phyloP scores from a whole-genome alignment of 2,113 vertebrate genomes.

The Hippocampus comes region DNA sequence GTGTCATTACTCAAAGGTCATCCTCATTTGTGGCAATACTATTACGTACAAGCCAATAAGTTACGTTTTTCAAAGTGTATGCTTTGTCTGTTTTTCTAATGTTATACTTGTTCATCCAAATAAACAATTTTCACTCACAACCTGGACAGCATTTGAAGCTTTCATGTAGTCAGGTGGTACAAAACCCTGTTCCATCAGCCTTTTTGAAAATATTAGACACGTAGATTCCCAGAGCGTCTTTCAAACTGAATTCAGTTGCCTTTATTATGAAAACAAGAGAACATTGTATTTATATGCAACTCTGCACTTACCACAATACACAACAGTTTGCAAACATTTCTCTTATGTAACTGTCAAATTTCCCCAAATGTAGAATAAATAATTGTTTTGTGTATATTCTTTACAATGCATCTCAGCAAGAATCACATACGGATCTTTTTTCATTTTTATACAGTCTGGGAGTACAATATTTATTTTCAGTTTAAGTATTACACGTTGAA shows the following conservation, averaged over 20 bases:
- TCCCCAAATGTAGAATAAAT: slow-evolving; percentile 62
- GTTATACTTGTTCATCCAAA: not conserved
- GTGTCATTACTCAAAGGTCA: too few relatives aligned
- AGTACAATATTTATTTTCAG: slow-evolving; percentile 99
- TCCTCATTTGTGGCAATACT: too few relatives aligned
- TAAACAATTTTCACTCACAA: not conserved
- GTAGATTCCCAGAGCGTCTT: slow-evolving; percentile 20
- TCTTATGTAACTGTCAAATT: slow-evolving; percentile 45
- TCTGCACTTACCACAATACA: slow-evolving; percentile 45
- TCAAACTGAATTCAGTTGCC: slow-evolving; percentile 54
- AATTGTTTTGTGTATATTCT: slow-evolving; percentile 46
- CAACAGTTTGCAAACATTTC: slow-evolving; percentile 52
- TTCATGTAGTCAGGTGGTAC: not conserved
- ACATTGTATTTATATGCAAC: slow-evolving; percentile 64
- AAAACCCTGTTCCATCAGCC: slow-evolving; percentile 5
- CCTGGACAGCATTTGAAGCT: not conserved
- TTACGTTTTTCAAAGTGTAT: too few relatives aligned
- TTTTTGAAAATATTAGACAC: slow-evolving; percentile 19
- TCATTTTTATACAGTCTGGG: slow-evolving; percentile 86
- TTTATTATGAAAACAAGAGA: slow-evolving; percentile 72
- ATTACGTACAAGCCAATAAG: too few relatives aligned
- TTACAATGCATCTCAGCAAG: slow-evolving; percentile 61
- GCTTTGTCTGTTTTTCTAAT: too few relatives aligned
- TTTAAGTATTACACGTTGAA: slow-evolving; percentile 93
- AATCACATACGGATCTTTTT: slow-evolving; percentile 82